phyloP scores from a whole-genome alignment of 1,140 invertebrate species.

The Apis florea region DNA sequence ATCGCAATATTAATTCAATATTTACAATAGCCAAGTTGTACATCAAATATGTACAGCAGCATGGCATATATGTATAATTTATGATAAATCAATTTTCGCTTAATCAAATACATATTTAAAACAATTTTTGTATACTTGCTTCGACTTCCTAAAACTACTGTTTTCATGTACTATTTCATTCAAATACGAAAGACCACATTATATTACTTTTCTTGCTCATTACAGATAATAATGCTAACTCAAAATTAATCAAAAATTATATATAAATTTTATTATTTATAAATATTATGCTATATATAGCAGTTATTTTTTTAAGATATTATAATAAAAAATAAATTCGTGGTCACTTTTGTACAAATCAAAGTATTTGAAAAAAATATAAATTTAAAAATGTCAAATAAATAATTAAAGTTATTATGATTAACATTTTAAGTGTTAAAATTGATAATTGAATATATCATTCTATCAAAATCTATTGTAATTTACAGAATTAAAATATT shows the following conservation, averaged over 20 bases:
- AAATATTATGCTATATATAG: conserved; percentile 13
- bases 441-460: neutral
- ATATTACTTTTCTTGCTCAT: conserved; percentile 10
- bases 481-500: conserved; percentile 31
- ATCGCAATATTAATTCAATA: conserved; percentile 46
- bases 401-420: neutral
- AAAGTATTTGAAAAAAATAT: conserved; percentile 1
- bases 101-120: conserved; percentile 38
- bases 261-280: conserved; percentile 5
- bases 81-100: conserved; percentile 30
- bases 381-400: conserved; percentile 1
- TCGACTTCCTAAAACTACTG: conserved; percentile 31
- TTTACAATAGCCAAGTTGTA: conserved; percentile 62
- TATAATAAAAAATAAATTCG: neutral
- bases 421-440: neutral
- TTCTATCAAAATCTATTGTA: conserved; percentile 25
- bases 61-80: conserved; percentile 33
- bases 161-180: conserved; percentile 38
- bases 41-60: conserved; percentile 57
- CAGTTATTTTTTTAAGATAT: neutral
- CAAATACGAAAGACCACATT: conserved; percentile 30
- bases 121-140: conserved; percentile 43
- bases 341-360: neutral
- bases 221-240: conserved; percentile 6
- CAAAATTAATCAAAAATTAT: conserved; percentile 14